phyloP scores from a whole-genome alignment of 2,888 invertebrate genomes.

The Chloroclysta siterata region DNA sequence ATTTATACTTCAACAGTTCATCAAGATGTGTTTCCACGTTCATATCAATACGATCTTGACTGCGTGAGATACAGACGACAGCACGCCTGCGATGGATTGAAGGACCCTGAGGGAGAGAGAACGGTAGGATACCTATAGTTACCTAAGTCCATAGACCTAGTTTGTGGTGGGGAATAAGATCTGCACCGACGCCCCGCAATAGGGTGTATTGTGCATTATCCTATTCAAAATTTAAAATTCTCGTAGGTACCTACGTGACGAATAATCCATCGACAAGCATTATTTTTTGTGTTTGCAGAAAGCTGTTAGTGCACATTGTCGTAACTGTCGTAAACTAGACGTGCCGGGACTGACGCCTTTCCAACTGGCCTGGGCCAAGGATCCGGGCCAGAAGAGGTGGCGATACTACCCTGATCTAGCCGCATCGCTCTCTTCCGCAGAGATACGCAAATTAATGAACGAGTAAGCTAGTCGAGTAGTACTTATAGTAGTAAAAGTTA shows the following conservation, averaged over 20 bases:
- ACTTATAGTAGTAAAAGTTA: no score
- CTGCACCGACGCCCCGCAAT: no score
- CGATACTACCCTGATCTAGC: slow-evolving; percentile 78
- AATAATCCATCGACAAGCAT: no score
- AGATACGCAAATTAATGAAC: slow-evolving; percentile 62
- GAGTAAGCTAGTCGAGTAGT: slow-evolving; percentile 52
- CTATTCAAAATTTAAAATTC: no score
- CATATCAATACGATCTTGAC: slow-evolving; percentile 84
- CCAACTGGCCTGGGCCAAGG: slow-evolving; percentile 55
- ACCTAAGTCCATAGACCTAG: background rate
- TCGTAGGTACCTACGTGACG: no score
- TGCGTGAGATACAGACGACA: slow-evolving; percentile 75
- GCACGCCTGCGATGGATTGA: slow-evolving; percentile 64
- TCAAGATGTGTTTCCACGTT: slow-evolving; percentile 81
- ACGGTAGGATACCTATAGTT: slow-evolving; percentile 36
- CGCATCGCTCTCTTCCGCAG: slow-evolving; percentile 53
- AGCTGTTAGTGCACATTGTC: slow-evolving; percentile 56
- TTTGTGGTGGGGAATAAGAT: no score
- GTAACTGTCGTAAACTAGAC: slow-evolving; percentile 54
- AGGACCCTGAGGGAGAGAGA: slow-evolving; percentile 37
- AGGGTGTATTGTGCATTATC: no score
- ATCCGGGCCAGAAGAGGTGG: slow-evolving; percentile 74
- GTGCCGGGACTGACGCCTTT: slow-evolving; percentile 51
- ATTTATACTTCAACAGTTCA: slow-evolving; percentile 52
- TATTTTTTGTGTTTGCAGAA: slow-evolving; percentile 45